These are phyloP conservation scores for Petrolisthes manimaculis DNA, from an alignment of 2,888 invertebrate genomes.

Conservation along the genomic window DNA sequence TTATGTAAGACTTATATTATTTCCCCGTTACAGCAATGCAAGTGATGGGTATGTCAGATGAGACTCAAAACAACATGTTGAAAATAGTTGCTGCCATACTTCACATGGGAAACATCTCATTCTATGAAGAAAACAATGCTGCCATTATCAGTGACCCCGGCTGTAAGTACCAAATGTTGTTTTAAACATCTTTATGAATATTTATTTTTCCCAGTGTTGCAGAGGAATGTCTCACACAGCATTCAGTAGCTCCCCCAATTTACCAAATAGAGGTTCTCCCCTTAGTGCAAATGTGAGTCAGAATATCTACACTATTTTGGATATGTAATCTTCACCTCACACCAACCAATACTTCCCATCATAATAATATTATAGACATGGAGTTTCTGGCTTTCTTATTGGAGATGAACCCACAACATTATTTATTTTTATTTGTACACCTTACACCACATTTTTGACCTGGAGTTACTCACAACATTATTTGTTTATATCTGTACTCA, in stretches of 20 bases:
- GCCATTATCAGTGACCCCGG: constrained; percentile 75
- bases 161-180: constrained; percentile 71
- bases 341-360: too few relatives aligned
- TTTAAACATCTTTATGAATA: not conserved
- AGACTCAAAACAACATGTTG: constrained; percentile 74
- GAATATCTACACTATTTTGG: too few relatives aligned
- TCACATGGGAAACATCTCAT: constrained; percentile 77
- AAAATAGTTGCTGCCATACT: constrained; percentile 76
- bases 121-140: constrained; percentile 74
- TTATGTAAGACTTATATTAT: not conserved
- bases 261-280: too few relatives aligned
- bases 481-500: too few relatives aligned
- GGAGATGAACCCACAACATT: too few relatives aligned
- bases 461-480: too few relatives aligned
- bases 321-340: too few relatives aligned
- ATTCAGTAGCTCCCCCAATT: not conserved
- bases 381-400: too few relatives aligned
- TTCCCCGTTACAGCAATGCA: constrained; percentile 73
- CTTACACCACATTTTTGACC: too few relatives aligned
- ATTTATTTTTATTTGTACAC: too few relatives aligned
- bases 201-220: not conserved
- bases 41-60: constrained; percentile 75
- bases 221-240: not conserved
- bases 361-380: too few relatives aligned
- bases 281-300: too few relatives aligned